A percentile compares a stretch with the other conserved stretches of the same genome.
These are phyloP conservation scores for Hippopotamyrus pictus DNA, from an alignment of 2,797 vertebrate genomes.

Conservation along the genomic window DNA sequence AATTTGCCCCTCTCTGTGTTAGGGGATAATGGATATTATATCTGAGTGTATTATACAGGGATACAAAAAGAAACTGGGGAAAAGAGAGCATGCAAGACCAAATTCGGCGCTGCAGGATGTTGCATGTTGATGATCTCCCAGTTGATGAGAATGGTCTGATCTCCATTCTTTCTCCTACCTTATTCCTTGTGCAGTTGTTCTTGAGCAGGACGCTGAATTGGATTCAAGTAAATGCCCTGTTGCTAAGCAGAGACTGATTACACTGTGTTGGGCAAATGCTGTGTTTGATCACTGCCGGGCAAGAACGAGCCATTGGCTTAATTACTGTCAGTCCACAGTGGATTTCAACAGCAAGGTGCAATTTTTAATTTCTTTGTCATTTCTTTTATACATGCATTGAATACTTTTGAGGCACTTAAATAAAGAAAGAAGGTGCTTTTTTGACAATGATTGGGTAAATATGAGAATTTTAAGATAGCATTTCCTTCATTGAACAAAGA, in stretches of 20 bases:
- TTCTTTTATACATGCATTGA: not conserved
- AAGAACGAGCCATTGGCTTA: not conserved
- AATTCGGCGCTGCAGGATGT: not conserved
- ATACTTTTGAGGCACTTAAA: not conserved
- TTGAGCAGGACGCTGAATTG: not conserved
- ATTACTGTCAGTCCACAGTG: not conserved
- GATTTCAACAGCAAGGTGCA: not conserved
- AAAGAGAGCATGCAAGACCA: not conserved
- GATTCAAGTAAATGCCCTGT: not conserved
- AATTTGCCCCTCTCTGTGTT: not conserved
- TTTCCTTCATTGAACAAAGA: not conserved
- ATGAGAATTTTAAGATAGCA: not conserved
- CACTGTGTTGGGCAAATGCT: not conserved
- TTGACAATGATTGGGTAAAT: not conserved
- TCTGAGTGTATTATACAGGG: not conserved
- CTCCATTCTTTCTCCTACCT: not conserved
- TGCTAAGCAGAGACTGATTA: conserved; percentile 5
- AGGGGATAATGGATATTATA: not conserved
- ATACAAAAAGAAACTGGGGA: not conserved
- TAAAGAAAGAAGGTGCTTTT: not conserved
- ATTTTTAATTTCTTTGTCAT: not conserved
- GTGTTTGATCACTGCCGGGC: not conserved
- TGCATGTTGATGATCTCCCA: not conserved
- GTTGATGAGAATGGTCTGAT: no score
- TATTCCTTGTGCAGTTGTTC: not conserved